phyloP scores from a whole-genome alignment of 2,888 invertebrate species.

The Mythimna albipuncta region DNA sequence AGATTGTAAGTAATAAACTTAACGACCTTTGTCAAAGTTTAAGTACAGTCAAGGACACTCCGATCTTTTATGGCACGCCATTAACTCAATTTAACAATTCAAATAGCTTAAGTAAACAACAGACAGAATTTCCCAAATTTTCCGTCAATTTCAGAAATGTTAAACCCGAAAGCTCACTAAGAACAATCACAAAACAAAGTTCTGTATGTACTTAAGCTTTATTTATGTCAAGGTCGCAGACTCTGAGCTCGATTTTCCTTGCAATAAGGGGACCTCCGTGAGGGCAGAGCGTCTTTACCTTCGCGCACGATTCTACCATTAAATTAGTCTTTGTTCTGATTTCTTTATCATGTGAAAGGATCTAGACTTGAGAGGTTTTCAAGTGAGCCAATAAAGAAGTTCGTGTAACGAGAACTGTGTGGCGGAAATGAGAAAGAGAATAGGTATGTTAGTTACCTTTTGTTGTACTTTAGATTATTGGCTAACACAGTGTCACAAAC shows the following conservation, averaged over 20 bases:
- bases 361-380: constrained; percentile 33
- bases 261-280: constrained; percentile 33
- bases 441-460: background rate
- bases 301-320: constrained; percentile 44
- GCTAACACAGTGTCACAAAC: background rate
- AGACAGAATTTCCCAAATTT: constrained; percentile 44
- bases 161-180: constrained; percentile 49
- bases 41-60: constrained; percentile 22
- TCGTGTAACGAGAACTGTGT: constrained; percentile 7
- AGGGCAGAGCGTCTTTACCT: constrained; percentile 39
- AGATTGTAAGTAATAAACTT: constrained; percentile 1
- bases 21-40: constrained; percentile 15
- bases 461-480: background rate
- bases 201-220: constrained; percentile 47
- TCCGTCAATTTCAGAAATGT: constrained; percentile 51
- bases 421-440: constrained; percentile 3
- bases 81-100: constrained; percentile 52
- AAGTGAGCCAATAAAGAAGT: constrained; percentile 27
- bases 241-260: constrained; percentile 35
- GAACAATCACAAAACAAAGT: constrained; percentile 53
- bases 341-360: constrained; percentile 47
- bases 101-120: constrained; percentile 53
- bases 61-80: constrained; percentile 27
- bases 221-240: constrained; percentile 55
- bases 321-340: constrained; percentile 43